Evolutionary conservation across 2,888 invertebrate genomes (phyloP).

Genomic region (Lepidocyrtoides sp.): DNA sequence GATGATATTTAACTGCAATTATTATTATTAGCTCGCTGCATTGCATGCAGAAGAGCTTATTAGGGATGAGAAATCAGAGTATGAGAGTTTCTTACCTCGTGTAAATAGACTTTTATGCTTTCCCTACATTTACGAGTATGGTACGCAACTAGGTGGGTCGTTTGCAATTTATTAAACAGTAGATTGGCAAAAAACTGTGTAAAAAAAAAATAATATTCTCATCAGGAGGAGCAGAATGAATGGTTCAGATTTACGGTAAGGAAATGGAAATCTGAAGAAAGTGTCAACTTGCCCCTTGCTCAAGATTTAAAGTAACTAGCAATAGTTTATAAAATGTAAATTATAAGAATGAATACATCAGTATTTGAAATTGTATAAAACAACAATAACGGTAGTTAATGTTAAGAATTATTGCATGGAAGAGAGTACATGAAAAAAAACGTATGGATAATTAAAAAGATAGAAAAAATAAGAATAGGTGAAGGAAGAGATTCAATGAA

Average conservation of each 20-base stretch:
- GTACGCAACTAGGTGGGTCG: not conserved
- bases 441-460: too few species aligned
- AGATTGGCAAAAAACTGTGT: not conserved
- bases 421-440: too few species aligned
- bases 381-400: not conserved
- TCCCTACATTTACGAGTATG: not conserved
- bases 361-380: not conserved
- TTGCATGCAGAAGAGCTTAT: too few species aligned
- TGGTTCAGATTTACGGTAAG: not conserved
- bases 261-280: slow-evolving; percentile 55
- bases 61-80: too few species aligned
- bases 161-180: not conserved
- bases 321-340: not conserved
- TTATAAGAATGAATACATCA: not conserved
- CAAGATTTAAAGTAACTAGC: slow-evolving; percentile 39
- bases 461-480: too few species aligned
- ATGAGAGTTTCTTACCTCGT: not conserved
- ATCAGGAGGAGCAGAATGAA: not conserved
- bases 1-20: too few species aligned
- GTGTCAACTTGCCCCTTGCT: slow-evolving; percentile 75
- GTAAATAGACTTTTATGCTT: not conserved
- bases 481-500: too few species aligned
- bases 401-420: too few species aligned
- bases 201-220: not conserved
- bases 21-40: too few species aligned